Conservation (phyloP, 2,888 invertebrate genomes). For the Scaptomyza flava region DNA sequence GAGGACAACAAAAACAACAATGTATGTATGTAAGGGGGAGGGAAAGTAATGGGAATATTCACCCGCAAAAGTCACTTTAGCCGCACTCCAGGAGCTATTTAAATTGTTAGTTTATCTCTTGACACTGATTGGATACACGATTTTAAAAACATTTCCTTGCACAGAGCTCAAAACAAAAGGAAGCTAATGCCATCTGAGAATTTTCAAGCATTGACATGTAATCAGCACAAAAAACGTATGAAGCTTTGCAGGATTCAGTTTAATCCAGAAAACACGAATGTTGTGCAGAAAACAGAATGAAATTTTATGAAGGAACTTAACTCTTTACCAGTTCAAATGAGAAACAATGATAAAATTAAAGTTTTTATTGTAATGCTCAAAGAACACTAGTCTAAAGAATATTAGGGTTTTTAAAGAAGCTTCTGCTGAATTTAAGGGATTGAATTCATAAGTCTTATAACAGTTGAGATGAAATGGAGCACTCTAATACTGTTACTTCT, state of each 20-base stretch:
- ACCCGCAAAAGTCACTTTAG: slow-evolving; percentile 26
- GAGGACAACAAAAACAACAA: slow-evolving; percentile 25
- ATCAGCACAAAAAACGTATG: slow-evolving; percentile 29
- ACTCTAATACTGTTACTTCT: neutral
- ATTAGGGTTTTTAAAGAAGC: neutral
- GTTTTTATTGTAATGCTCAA: neutral
- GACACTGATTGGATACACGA: slow-evolving; percentile 61
- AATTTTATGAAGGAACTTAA: neutral
- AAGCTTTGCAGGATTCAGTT: slow-evolving; percentile 9
- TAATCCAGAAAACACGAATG: slow-evolving; percentile 4
- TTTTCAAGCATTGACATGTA: slow-evolving; percentile 36
- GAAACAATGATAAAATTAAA: neutral
- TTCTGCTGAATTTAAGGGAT: neutral
- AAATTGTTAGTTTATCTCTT: slow-evolving; percentile 69
- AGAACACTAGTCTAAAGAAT: neutral
- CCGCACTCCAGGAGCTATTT: slow-evolving; percentile 56
- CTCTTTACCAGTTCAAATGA: neutral
- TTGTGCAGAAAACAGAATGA: neutral
- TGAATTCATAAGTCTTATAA: neutral
- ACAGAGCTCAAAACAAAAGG: slow-evolving; percentile 14
- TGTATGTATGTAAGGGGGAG: neutral
- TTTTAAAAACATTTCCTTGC: slow-evolving; percentile 28
- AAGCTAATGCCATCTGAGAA: slow-evolving; percentile 36
- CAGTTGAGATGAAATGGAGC: neutral
- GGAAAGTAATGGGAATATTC: slow-evolving; percentile 10